Percentiles rank a stretch among this genome's conserved stretches.
phyloP scores from a whole-genome alignment of 1,140 invertebrate genomes.

The Zeugodacus cucurbitae region DNA sequence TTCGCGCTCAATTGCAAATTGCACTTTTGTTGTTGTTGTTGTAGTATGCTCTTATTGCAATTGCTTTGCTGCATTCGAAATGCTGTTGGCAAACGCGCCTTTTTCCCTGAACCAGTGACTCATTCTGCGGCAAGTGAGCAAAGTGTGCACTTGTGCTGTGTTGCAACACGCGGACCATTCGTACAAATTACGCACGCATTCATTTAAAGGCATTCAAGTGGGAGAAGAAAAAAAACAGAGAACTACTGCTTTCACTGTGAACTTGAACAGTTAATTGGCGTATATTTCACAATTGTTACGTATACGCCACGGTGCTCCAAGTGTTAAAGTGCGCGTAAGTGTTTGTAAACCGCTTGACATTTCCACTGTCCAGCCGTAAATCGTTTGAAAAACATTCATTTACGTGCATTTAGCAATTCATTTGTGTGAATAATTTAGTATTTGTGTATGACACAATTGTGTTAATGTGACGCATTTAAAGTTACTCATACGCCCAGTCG shows the following conservation, averaged over 20 bases:
- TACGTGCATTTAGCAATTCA: not conserved
- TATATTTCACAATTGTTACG: not conserved
- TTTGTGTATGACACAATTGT: not conserved
- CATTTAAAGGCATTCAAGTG: not conserved
- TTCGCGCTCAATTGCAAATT: not conserved
- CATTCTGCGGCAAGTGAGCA: not conserved
- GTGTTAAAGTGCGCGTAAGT: not conserved
- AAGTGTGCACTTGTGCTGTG: constrained; percentile 1
- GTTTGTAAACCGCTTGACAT: not conserved
- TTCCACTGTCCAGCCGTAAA: not conserved
- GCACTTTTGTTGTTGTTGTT: not conserved
- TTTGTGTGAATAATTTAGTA: not conserved
- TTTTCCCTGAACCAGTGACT: constrained; percentile 15
- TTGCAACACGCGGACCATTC: not conserved
- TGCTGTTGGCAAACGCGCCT: not conserved
- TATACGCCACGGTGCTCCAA: not conserved
- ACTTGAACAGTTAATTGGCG: not conserved
- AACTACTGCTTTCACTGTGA: not conserved
- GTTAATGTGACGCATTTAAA: not conserved
- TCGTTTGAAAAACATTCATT: not conserved
- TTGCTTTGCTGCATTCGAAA: not conserved
- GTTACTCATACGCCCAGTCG: not conserved
- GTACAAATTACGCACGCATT: not conserved
- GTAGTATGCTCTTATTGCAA: not conserved
- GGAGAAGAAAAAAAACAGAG: too few relatives aligned